These are phyloP conservation scores for Pantherophis alleghaniensis DNA, from an alignment of 2,797 vertebrate species.

Conservation along the genomic window DNA sequence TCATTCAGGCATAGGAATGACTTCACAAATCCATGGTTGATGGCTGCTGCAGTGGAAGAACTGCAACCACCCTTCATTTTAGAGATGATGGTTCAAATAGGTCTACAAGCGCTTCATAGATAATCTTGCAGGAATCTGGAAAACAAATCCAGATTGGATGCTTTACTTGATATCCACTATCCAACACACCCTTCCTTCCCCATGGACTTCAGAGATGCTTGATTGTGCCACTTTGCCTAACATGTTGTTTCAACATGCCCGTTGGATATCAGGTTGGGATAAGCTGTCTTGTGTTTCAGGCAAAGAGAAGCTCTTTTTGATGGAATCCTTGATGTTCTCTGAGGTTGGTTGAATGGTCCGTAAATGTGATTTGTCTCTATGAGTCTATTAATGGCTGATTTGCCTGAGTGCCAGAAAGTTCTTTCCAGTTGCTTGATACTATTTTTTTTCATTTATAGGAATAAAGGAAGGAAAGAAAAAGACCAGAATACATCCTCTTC, in stretches of 20 bases:
- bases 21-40: no score
- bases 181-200: not conserved
- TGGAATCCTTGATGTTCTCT: not conserved
- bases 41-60: not conserved
- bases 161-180: not conserved
- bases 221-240: not conserved
- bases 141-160: not conserved
- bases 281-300: not conserved
- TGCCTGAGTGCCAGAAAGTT: not conserved
- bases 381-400: not conserved
- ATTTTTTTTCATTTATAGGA: not conserved
- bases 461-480: not conserved
- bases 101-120: not conserved
- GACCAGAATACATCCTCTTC: not conserved
- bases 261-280: not conserved
- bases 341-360: not conserved
- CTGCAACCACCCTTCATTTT: not conserved
- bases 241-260: not conserved
- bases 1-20: not conserved
- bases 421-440: not conserved
- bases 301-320: not conserved
- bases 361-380: not conserved
- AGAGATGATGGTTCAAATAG: not conserved
- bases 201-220: not conserved
- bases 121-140: not conserved